Percentiles rank a stretch among this genome's conserved stretches.
These are phyloP conservation scores for Melanotaenia trifasciata DNA, from an alignment of 2,797 vertebrate genomes.

Conservation along the genomic window DNA sequence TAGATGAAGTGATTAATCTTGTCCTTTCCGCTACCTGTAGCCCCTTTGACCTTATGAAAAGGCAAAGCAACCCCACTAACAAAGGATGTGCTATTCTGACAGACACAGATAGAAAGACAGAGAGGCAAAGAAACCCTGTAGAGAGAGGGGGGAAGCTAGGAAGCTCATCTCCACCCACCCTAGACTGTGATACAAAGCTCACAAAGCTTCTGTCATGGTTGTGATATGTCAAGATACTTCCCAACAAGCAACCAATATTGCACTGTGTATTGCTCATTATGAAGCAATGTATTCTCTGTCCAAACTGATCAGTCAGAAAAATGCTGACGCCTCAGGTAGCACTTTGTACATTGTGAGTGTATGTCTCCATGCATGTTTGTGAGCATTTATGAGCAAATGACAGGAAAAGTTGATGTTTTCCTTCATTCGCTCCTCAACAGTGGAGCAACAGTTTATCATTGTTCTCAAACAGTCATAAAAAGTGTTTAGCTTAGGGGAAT, in stretches of 20 bases:
- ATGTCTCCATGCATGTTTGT: slow-evolving; percentile 12
- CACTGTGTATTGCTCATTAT: slow-evolving; percentile 4
- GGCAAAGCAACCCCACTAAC: slow-evolving; percentile 47
- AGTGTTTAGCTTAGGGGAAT: slow-evolving; percentile 44
- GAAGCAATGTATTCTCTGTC: neutral
- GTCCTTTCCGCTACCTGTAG: slow-evolving; percentile 77
- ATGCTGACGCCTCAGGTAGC: slow-evolving; percentile 1
- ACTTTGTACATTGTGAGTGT: neutral
- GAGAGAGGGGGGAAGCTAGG: slow-evolving; percentile 18
- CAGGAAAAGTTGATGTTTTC: slow-evolving; percentile 15
- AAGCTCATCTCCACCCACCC: slow-evolving; percentile 61
- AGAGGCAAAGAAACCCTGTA: slow-evolving; percentile 38
- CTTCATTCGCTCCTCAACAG: slow-evolving; percentile 25
- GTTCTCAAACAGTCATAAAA: slow-evolving; percentile 63
- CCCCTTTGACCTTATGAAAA: slow-evolving; percentile 69
- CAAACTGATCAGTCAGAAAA: neutral
- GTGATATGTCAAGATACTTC: slow-evolving; percentile 42
- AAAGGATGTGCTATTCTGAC: slow-evolving; percentile 76
- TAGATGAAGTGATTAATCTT: slow-evolving; percentile 75
- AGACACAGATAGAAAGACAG: slow-evolving; percentile 45
- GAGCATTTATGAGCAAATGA: slow-evolving; percentile 20
- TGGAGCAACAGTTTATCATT: slow-evolving; percentile 52
- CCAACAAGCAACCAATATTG: slow-evolving; percentile 1
- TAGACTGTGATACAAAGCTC: slow-evolving; percentile 10
- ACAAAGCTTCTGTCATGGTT: slow-evolving; percentile 56